phyloP scores from a whole-genome alignment of 2,113 vertebrate genomes.

The Corvus hawaiiensis region DNA sequence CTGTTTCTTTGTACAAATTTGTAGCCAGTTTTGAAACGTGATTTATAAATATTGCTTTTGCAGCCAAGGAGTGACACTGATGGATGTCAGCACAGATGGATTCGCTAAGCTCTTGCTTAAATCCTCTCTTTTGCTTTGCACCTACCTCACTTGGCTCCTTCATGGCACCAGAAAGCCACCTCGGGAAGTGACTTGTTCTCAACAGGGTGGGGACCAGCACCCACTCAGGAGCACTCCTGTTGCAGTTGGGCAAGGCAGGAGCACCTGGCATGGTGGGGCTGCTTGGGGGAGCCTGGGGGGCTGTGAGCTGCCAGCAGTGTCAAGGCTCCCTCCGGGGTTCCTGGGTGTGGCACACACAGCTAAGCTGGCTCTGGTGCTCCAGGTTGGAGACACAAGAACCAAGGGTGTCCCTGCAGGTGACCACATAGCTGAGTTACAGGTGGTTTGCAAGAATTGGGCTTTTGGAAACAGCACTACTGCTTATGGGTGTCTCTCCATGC shows the following conservation, averaged over 20 bases:
- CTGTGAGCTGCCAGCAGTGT: neutral
- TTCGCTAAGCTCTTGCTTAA: slow-evolving; percentile 44
- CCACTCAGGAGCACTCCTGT: rapidly evolving
- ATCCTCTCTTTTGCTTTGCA: slow-evolving; percentile 34
- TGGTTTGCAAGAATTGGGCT: neutral
- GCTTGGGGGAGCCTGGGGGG: neutral
- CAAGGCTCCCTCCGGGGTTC: rapidly evolving
- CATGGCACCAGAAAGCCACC: neutral
- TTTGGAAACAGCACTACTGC: neutral
- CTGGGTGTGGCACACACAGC: neutral
- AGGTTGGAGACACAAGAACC: neutral
- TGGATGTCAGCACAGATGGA: slow-evolving; percentile 79
- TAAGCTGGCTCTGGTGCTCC: neutral
- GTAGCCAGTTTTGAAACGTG: slow-evolving; percentile 79
- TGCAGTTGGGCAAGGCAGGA: neutral
- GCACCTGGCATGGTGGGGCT: neutral
- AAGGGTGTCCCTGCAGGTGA: neutral
- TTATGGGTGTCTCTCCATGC: neutral
- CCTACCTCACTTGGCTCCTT: neutral
- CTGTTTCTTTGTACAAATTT: slow-evolving; percentile 82
- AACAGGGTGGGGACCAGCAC: neutral
- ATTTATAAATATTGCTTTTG: slow-evolving; percentile 83
- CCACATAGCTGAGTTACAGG: neutral
- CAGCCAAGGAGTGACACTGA: slow-evolving; percentile 78
- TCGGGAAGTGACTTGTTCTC: neutral